phyloP scores from a whole-genome alignment of 2,888 invertebrate species.

The Loripinus fragilis region DNA sequence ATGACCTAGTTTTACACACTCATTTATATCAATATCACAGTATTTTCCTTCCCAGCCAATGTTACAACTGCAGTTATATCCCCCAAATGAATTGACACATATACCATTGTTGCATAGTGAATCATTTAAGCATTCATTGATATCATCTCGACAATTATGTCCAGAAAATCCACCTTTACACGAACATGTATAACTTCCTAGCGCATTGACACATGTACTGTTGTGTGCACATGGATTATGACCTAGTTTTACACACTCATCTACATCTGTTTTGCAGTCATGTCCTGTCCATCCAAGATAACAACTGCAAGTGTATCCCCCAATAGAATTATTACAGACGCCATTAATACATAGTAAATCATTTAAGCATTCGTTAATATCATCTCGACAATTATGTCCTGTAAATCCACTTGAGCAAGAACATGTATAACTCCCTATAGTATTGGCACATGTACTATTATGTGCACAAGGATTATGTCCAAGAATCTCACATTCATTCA shows the following conservation, averaged over 20 bases:
- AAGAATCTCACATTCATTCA: constrained; percentile 45
- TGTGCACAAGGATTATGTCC: constrained; percentile 23
- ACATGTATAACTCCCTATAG: constrained; percentile 23
- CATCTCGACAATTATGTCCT: constrained; percentile 43
- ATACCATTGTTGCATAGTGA: background rate
- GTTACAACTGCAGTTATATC: constrained; percentile 40
- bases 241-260: constrained; percentile 22
- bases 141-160: constrained; percentile 33
- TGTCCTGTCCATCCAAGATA: constrained; percentile 84
- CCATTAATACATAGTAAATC: constrained; percentile 84
- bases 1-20: constrained; percentile 15
- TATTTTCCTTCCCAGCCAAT: constrained; percentile 33
- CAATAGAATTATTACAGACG: constrained; percentile 96
- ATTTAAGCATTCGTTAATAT: constrained; percentile 35
- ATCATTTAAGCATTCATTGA: constrained; percentile 37
- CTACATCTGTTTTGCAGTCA: constrained; percentile 86
- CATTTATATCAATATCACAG: constrained; percentile 30
- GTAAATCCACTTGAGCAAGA: constrained; percentile 38
- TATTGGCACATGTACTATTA: constrained; percentile 14
- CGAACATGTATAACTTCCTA: constrained; percentile 42
- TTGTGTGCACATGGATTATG: constrained; percentile 15
- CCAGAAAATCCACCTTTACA: constrained; percentile 45
- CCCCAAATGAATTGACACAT: constrained; percentile 48
- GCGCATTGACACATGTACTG: constrained; percentile 28
- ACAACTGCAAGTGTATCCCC: constrained; percentile 83